Base-by-base conservation (phyloP, 23 tunicate genomes). In the Trididemnum miniatum region DNA sequence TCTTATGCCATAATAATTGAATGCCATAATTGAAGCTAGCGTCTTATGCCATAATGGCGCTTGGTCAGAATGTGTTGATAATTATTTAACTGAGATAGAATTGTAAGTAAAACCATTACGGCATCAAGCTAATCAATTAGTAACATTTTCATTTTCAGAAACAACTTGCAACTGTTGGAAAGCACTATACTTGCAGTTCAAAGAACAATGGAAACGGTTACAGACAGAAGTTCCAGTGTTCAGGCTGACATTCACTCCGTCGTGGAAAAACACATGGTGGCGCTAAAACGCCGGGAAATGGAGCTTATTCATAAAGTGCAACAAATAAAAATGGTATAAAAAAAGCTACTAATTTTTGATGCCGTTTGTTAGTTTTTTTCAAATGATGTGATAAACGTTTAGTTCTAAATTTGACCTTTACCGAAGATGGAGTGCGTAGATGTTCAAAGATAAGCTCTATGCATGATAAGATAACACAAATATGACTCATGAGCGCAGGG, bases 231-330 rank as follows among this genome's bases (percentile, higher is more conserved):
- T 71, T 38, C 59, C 37, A 60, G 49, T 22, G 87, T 77, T 22
- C 33, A 81, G 20, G 24, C 83, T 1, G 90, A 91, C 1, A 85
- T 91, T 64, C 83, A 82, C 33, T 38, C 79, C 0, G 71, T 69
- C 1, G 50, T 85, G 7, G 84, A 82, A 20, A 86, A 91, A 67
- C 83, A 87, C 34, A 80, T 77, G 36, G 20, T 79, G 51, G 81
- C 85, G 35, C 51, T 91, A 5, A 85, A 86, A 51, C 87, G 86
- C 66, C 62, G 97, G 37, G 87, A 91, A 75, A 63, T 51, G 24
- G 90, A 91, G 52, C 77, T 91, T 35, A 71, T 91, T 20, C 34
- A 52, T 29, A 86, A 77, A 77, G 89, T 91, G 37, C 84, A 91
- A 1, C 85, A 91, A 86, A 66, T 82, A 0, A 65, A 49, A 75